Percentiles rank a stretch among this genome's conserved stretches.
These are phyloP conservation scores for Drosophila varians DNA, from an alignment of 1,140 invertebrate genomes.

Conservation along the genomic window DNA sequence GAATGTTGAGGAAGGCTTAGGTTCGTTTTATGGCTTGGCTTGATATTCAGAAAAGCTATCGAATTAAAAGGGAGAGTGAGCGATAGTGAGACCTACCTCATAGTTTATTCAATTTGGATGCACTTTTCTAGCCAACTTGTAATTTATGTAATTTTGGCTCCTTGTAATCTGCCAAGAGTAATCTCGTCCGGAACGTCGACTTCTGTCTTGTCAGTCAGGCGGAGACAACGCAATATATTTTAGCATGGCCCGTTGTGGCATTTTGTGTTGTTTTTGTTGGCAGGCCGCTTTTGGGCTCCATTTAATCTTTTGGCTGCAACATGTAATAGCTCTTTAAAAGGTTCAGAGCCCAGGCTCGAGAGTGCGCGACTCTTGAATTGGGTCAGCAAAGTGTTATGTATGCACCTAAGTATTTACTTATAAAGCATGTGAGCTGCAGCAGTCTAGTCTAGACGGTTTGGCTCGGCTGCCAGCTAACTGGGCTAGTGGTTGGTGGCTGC, in stretches of 20 bases:
- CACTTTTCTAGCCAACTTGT: constrained; percentile 3
- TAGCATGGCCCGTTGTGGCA: constrained; percentile 15
- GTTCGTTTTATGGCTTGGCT: neutral
- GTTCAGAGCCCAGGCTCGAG: constrained; percentile 56
- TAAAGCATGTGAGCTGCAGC: constrained; percentile 65
- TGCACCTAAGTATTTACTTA: constrained; percentile 62
- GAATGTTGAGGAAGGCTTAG: neutral
- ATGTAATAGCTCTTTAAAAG: constrained; percentile 81
- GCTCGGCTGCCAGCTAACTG: constrained; percentile 6
- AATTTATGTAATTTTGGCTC: constrained; percentile 28
- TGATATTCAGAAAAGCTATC: neutral
- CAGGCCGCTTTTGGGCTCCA: constrained; percentile 28
- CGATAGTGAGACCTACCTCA: neutral
- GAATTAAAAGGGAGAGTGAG: neutral
- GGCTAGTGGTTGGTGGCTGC: constrained; percentile 1
- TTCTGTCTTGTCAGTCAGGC: constrained; percentile 52
- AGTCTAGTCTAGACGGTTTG: neutral
- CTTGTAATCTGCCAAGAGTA: constrained; percentile 28
- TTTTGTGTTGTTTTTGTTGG: constrained; percentile 19
- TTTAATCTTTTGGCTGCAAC: constrained; percentile 64
- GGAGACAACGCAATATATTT: constrained; percentile 64
- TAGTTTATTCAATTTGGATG: neutral
- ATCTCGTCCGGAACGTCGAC: constrained; percentile 5
- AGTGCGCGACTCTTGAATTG: constrained; percentile 66
- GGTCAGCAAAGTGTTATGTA: constrained; percentile 77